These are phyloP conservation scores for Oreortyx pictus DNA, from an alignment of 2,797 vertebrate genomes.

Conservation along the genomic window DNA sequence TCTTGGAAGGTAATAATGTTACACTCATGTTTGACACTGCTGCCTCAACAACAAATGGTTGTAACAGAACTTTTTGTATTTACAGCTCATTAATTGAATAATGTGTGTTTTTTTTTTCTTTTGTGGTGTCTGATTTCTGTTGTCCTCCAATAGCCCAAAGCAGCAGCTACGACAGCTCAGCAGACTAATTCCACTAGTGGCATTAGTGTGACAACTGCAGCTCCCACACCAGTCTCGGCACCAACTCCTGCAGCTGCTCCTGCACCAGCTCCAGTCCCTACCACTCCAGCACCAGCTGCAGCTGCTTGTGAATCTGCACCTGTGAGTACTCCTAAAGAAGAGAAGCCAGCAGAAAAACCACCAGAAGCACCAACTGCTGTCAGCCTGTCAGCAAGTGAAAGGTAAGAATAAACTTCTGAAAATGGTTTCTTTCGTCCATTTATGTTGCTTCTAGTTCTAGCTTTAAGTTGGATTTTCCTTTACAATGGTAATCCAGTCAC, in stretches of 20 bases:
- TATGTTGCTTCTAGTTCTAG: neutral
- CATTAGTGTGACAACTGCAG: slow-evolving; percentile 50
- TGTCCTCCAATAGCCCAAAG: slow-evolving; percentile 85
- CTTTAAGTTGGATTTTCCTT: neutral
- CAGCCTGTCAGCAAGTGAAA: slow-evolving; percentile 77
- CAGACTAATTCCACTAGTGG: slow-evolving; percentile 70
- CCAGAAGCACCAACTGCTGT: slow-evolving; percentile 78
- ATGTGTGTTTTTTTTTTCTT: too few species aligned
- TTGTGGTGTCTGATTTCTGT: slow-evolving; percentile 4
- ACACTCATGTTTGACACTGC: neutral
- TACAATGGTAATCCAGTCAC: neutral
- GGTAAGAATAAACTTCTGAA: slow-evolving; percentile 50
- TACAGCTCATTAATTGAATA: too few species aligned
- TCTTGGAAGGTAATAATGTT: neutral
- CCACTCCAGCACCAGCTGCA: slow-evolving; percentile 73
- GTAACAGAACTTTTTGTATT: neutral
- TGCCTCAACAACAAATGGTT: neutral
- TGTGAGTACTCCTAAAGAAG: slow-evolving; percentile 77
- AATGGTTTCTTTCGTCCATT: neutral
- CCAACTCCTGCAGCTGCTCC: slow-evolving; percentile 64
- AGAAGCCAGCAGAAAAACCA: slow-evolving; percentile 78
- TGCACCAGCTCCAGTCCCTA: slow-evolving; percentile 62
- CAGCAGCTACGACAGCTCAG: slow-evolving; percentile 75
- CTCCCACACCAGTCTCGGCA: slow-evolving; percentile 68
- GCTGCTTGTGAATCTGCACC: slow-evolving; percentile 72